A percentile compares a stretch with the other conserved stretches of the same genome.
phyloP scores from a whole-genome alignment of 2,888 invertebrate species.

The Tetramorium bicarinatum region DNA sequence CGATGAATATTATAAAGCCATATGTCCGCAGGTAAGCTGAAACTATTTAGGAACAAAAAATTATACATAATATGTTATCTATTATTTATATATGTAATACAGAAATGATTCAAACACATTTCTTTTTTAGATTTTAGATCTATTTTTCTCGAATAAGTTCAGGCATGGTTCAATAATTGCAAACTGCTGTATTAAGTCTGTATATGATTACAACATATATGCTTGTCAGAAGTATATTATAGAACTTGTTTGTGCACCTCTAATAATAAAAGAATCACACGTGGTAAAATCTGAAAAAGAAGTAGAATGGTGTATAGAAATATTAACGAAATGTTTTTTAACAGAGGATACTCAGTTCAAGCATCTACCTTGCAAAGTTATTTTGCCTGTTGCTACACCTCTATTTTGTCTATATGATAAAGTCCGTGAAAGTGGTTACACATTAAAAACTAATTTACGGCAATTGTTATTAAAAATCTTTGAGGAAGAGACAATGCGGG shows the following conservation, averaged over 20 bases:
- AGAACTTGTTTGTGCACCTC: constrained; percentile 80
- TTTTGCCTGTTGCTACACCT: constrained; percentile 79
- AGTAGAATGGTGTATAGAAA: constrained; percentile 82
- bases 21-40: constrained; percentile 84
- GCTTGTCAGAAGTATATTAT: constrained; percentile 85
- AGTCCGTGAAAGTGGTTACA: constrained; percentile 75
- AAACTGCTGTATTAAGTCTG: constrained; percentile 87
- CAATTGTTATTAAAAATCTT: constrained; percentile 78
- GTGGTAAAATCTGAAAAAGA: constrained; percentile 76
- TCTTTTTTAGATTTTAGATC: constrained; percentile 87
- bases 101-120: neutral
- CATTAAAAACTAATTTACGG: constrained; percentile 75
- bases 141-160: constrained; percentile 85
- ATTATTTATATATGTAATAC: neutral
- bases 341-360: constrained; percentile 82
- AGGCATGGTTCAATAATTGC: constrained; percentile 87
- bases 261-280: constrained; percentile 66
- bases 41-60: neutral
- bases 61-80: no score
- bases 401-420: constrained; percentile 81
- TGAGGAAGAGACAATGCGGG: constrained; percentile 63
- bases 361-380: constrained; percentile 78
- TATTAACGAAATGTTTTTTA: constrained; percentile 83
- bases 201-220: constrained; percentile 87
- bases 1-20: constrained; percentile 87